These are phyloP conservation scores for Hozukius guyotensis DNA, from an alignment of 2,797 vertebrate species.

Conservation along the genomic window DNA sequence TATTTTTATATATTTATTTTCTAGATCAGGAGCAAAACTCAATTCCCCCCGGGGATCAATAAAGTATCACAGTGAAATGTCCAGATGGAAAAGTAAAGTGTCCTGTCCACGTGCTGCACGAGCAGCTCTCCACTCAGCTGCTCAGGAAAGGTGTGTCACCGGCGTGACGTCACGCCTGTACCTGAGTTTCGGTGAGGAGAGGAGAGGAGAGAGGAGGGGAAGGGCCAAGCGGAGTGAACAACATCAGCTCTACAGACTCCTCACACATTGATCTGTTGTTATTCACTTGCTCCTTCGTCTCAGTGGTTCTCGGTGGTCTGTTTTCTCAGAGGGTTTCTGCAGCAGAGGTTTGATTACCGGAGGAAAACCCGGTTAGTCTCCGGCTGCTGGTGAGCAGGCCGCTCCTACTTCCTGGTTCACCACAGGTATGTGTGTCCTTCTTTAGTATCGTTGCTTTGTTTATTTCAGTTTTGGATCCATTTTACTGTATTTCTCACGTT, in stretches of 20 bases:
- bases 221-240: slow-evolving; percentile 20
- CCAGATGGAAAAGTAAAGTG: background rate
- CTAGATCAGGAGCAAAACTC: too few relatives aligned
- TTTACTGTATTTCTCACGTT: rapidly evolving
- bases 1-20: too few relatives aligned
- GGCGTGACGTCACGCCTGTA: slow-evolving; percentile 80
- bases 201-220: slow-evolving; percentile 29
- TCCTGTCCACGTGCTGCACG: slow-evolving; percentile 15
- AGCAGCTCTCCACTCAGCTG: background rate
- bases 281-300: background rate
- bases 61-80: too few relatives aligned
- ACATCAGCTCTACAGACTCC: background rate
- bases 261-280: background rate
- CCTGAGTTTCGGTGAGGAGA: slow-evolving; percentile 84
- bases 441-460: background rate
- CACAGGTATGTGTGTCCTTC: slow-evolving; percentile 55
- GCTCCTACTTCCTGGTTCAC: slow-evolving; percentile 68
- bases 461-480: background rate
- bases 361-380: background rate
- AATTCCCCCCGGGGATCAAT: too few relatives aligned
- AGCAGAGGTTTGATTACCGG: background rate
- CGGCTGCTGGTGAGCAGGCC: slow-evolving; percentile 33
- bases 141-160: slow-evolving; percentile 74
- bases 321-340: background rate
- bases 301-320: rapidly evolving